Percentiles rank a stretch among this genome's conserved stretches.
Conservation (phyloP, 1,140 invertebrate species). For the Ostrea denselamellosa region DNA sequence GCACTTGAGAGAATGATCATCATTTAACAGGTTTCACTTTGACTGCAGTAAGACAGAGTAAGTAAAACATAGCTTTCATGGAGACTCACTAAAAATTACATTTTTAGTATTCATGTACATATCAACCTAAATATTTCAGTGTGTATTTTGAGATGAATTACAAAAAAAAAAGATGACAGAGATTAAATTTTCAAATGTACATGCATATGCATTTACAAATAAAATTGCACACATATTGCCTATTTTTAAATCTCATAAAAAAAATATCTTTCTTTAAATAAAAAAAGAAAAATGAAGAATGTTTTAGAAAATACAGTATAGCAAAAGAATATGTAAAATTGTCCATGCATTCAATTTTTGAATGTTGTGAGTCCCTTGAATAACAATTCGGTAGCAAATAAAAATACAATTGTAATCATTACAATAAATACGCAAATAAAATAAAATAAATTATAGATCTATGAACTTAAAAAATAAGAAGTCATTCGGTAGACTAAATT, state of each 20-base stretch:
- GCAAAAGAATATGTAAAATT: too few relatives aligned
- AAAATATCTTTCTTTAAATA: neutral
- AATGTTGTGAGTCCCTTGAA: neutral
- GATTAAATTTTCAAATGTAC: too few relatives aligned
- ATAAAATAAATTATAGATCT: neutral
- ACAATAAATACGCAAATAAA: neutral
- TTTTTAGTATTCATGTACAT: too few relatives aligned
- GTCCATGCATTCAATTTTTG: too few relatives aligned
- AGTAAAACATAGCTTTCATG: neutral
- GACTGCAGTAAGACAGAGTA: neutral
- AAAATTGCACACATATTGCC: too few relatives aligned
- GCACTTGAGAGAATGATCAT: neutral
- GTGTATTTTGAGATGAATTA: too few relatives aligned
- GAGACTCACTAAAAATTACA: too few relatives aligned
- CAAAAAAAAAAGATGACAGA: too few relatives aligned
- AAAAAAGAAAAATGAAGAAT: neutral
- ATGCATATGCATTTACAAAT: too few relatives aligned
- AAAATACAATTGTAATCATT: neutral
- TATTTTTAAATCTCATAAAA: too few relatives aligned
- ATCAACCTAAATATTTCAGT: too few relatives aligned
- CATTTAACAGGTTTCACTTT: neutral
- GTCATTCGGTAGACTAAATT: constrained; percentile 11
- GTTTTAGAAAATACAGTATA: too few relatives aligned
- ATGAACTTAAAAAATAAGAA: neutral
- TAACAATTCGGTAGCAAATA: constrained; percentile 9